A percentile compares a stretch with the other conserved stretches of the same genome.
Evolutionary conservation across 2,888 invertebrate genomes (phyloP).

Genomic region (Lasioglossum morio): DNA sequence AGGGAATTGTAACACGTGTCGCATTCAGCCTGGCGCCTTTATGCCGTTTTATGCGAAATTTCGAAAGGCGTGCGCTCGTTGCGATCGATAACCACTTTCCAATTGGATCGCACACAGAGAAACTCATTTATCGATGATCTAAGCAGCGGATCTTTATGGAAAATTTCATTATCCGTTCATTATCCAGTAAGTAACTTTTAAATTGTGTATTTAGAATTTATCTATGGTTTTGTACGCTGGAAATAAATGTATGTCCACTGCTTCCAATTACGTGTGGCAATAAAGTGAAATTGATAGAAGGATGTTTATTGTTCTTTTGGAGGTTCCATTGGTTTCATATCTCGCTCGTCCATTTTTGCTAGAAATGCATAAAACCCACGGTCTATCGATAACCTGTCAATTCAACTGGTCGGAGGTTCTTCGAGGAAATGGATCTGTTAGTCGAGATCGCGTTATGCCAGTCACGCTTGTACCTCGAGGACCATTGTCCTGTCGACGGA

Average conservation of each 20-base stretch:
- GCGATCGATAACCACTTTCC: background rate
- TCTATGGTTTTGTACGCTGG: too few relatives aligned
- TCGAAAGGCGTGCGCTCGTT: background rate
- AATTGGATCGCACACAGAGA: background rate
- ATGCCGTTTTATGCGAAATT: slow-evolving; percentile 19
- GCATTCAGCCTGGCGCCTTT: background rate
- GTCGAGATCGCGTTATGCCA: slow-evolving; percentile 50
- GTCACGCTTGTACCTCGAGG: slow-evolving; percentile 59
- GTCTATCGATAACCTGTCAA: slow-evolving; percentile 5
- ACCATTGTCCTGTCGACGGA: slow-evolving; percentile 61
- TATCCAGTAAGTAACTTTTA: too few relatives aligned
- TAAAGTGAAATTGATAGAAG: background rate
- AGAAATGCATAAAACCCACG: background rate
- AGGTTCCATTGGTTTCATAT: background rate
- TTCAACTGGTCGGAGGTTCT: slow-evolving; percentile 47
- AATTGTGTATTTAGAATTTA: too few relatives aligned
- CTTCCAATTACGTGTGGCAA: too few relatives aligned
- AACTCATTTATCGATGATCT: background rate
- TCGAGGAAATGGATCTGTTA: slow-evolving; percentile 57
- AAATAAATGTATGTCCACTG: too few relatives aligned
- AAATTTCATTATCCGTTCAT: too few relatives aligned
- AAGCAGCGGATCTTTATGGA: background rate
- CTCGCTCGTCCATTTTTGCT: background rate
- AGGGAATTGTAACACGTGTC: background rate
- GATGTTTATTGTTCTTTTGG: background rate